Evolutionary conservation across 2,113 vertebrate species (phyloP), one percentile per base, ranked within the genome.

Genomic region (Oxyruncus cristatus): DNA sequence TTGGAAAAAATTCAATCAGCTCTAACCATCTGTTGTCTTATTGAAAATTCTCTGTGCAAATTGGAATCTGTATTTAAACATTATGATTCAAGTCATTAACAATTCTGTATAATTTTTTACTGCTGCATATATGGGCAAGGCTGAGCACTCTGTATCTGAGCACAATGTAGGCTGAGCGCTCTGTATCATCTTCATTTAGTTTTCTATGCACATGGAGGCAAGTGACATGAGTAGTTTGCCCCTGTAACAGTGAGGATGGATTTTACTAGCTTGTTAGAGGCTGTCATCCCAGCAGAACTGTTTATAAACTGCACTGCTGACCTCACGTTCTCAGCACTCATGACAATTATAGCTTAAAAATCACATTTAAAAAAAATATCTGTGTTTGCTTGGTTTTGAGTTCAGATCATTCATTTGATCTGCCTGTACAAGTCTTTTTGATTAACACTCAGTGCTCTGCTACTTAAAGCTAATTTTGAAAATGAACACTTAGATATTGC

Each of bases 301-400:
- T 47, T 80, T 53, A 15, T 0, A 0, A 50, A 27, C 33, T 66
- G 35, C 56, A 22, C 46, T 46, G 37, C 18, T 5, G 16, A 14
- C 28, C 23, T 27, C 33, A 17, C 0, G 0, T 26, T 65, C 52
- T 73, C 74, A 82, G 20, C 24, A 22, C 28, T 33, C 44, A 13
- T 20, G 86, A 18, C 9, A n/a, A 28, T 42, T n/a, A 72, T 13
- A 76, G 15, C 11, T 33, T 37, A 92, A 93, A 92, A 35, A 41
- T 13, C 1, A 1, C 37, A 13, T 67, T 77, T 22, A 20, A 62
- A 61, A 66, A 32, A 8, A 62, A 14, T 30, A 32, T 28, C 35
- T 84, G 3, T 80, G 1, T 18, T 75, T 68, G 7, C 39, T 72
- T 67, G 8, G 0, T 42, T 93, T 56, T 62, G 32, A 66, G 18